Evolutionary conservation across 2,888 invertebrate genomes (phyloP).

Genomic region (Crepidodera aurea): DNA sequence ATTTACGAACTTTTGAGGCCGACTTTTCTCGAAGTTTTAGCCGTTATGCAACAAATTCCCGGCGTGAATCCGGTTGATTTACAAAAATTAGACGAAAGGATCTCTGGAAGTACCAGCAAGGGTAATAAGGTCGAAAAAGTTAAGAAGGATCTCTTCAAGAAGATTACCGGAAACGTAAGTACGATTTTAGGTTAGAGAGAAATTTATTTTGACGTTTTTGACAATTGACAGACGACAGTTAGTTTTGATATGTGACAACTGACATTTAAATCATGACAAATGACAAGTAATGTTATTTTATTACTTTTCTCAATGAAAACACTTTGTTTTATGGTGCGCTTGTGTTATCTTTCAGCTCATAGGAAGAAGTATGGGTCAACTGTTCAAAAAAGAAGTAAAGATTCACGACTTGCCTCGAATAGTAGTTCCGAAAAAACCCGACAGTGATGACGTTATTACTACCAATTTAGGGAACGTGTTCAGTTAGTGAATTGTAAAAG

Average conservation of each 20-base stretch:
- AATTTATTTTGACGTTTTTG: neutral
- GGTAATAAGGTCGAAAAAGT: constrained; percentile 87
- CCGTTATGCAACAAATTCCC: constrained; percentile 81
- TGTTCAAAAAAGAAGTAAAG: constrained; percentile 87
- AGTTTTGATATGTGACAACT: too few relatives aligned
- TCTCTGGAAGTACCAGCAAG: constrained; percentile 70
- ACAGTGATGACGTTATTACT: constrained; percentile 54
- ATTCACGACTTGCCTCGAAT: constrained; percentile 85
- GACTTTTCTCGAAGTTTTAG: constrained; percentile 74
- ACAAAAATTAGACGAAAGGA: constrained; percentile 86
- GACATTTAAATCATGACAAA: too few relatives aligned
- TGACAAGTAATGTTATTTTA: too few relatives aligned
- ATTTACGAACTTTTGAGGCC: constrained; percentile 86
- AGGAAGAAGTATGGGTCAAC: constrained; percentile 84
- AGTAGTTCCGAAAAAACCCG: constrained; percentile 60
- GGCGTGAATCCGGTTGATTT: constrained; percentile 82
- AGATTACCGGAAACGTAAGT: constrained; percentile 80
- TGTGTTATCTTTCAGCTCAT: constrained; percentile 73
- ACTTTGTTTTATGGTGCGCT: too few relatives aligned
- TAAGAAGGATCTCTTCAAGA: constrained; percentile 90
- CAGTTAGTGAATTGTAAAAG: constrained; percentile 46
- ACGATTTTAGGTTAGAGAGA: neutral
- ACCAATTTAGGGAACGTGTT: constrained; percentile 58
- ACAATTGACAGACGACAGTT: too few relatives aligned
- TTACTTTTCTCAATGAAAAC: too few relatives aligned